Base-by-base conservation (phyloP, 2,113 vertebrate genomes). In the Gambusia holbrooki region DNA sequence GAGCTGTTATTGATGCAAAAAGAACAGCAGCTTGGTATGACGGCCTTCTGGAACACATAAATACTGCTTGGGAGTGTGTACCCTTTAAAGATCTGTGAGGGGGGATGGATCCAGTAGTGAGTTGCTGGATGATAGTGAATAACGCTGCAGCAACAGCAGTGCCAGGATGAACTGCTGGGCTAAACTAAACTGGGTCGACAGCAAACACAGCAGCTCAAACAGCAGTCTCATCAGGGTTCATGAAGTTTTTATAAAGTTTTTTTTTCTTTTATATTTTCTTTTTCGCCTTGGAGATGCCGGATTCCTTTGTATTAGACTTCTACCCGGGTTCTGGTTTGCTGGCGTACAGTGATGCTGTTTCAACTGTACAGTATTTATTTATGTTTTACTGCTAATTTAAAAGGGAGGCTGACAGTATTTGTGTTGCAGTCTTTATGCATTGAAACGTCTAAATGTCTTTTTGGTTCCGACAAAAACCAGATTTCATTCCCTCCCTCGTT, bases 131-230 rank as follows among this genome's bases (percentile, higher is more conserved):
- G 45, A 51, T 15, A 28, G 28, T 33, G 74, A 28, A 27, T 48
- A 32, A 35, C 40, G 35, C 58, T 69, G 66, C 35, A 69, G 40
- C 40, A 54, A 62, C 54, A 62, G 32, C 28, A 69, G 22, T 35
- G 13, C 19, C 8, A n/a, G 19, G 25, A 48, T 66, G 29, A 40
- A 35, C 35, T 68, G 30, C 33, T 51, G n/a, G 19, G n/a, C 22
- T 28, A 35, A 60, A 68, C 27, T 69, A 54, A 76, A 58, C 22
- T 33, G 22, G 68, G 66, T n/a, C 25, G 66, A 76, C 27, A 45
- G 30, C 61, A 60, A 28, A 61, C 15, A 22, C 62, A 25, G n/a
- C 0, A 40, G 66, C 62, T 70, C 74, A 70, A 29, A 28, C 76
- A 73, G 30, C 0, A 32, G 25, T n/a, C 27, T 79, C 22, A 45